Base-by-base conservation (phyloP, 2,888 invertebrate genomes). In the Nemapogon koenigi region DNA sequence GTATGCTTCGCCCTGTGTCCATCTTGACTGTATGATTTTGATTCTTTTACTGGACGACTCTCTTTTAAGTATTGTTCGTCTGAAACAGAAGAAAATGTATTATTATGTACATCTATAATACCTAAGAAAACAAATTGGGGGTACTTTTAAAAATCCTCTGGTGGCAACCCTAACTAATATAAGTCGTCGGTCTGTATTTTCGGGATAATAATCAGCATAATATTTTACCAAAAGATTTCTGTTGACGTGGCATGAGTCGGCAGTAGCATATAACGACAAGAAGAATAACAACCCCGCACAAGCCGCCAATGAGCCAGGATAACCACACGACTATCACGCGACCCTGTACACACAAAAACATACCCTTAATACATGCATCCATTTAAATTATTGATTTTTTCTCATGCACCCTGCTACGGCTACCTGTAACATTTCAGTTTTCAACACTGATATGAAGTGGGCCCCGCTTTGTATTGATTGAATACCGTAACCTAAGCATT, bases 171-270 rank as follows among this genome's bases (percentile, higher is more conserved):
- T n/a, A n/a, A n/a, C n/a, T n/a, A n/a, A n/a, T n/a, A n/a, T n/a
- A n/a, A n/a, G n/a, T n/a, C n/a, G n/a, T n/a, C n/a, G n/a, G n/a
- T n/a, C n/a, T n/a, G n/a, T n/a, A n/a, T n/a, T n/a, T 36, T 26
- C 10, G 19, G 13, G 8, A 14, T 25, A 35, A 10, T n/a, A 35
- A 35, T 8, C 10, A 18, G 10, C n/a, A 22, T 29, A 16, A 17
- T 33, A 27, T 59, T 81, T 80, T 67, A 86, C 86, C 83, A 57
- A 83, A 84, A 45, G 85, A 83, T 71, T 86, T 86, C 66, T 86
- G 85, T 56, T 84, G 81, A 46, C 84, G 83, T 52, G 86, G 86
- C 82, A 86, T 84, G 59, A 85, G 82, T 76, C 86, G 85, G 63
- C 85, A 86, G 63, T 84, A 83, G 69, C 85, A 86, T 53, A 86